Base-by-base conservation (phyloP, 2,113 vertebrate genomes). In the Rhinoderma darwinii region DNA sequence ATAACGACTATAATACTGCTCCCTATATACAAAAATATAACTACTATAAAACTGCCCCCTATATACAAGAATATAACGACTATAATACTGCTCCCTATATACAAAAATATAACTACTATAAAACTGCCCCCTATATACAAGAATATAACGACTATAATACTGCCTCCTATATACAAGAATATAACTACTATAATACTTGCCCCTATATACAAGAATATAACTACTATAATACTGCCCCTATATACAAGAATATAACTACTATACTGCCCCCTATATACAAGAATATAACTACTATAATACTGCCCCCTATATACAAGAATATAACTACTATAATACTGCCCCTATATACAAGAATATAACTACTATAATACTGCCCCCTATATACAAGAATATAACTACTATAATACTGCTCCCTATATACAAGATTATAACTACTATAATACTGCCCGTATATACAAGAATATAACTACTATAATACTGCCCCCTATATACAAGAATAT, bases 151-250 rank as follows among this genome's bases (percentile, higher is more conserved):
- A 66, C 61, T 66, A 66, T 66, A 66, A 66, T 66, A 66, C 61
- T 66, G 61, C n/a, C 61, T 32, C 61, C 66, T 66, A 66, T 66
- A 18, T 66, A 66, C 61, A 66, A 32, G 61, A 66, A 66, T 66
- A 66, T 66, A 66, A 66, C 61, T 66, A 66, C 61, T 66, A 66
- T 66, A 66, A 66, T 66, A 66, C 61, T n/a, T n/a, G n/a, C n/a
- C n/a, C n/a, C 61, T 66, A 66, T 66, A 18, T 66, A 66, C 61
- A 66, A 66, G 61, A 66, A 66, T 66, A 66, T 66, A 66, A 66
- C 61, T 66, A 32, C 61, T 66, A 66, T 66, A 32, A 66, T 32
- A 66, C 61, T 66, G 61, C 17, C n/a, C 61, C 61, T 66, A 66
- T 66, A 8, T 66, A 30, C 61, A 66, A 32, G 61, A 66, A 66